phyloP scores from a whole-genome alignment of 1,140 invertebrate species.

The Calycopis cecrops region DNA sequence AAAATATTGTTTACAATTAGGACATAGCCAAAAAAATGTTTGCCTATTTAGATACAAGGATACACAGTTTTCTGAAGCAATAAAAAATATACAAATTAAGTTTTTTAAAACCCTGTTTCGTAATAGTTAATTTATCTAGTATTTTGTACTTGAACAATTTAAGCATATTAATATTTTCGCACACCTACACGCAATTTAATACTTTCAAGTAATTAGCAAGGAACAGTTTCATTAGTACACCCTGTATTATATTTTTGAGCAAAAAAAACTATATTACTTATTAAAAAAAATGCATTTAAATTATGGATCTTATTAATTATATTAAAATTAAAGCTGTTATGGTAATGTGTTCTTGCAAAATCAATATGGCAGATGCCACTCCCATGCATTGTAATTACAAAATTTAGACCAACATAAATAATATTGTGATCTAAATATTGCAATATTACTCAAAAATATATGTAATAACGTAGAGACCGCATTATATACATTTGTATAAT shows the following conservation, averaged over 20 bases:
- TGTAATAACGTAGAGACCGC: too few relatives aligned
- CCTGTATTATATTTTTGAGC: conserved; percentile 29
- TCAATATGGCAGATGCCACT: background rate
- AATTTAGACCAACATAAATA: too few relatives aligned
- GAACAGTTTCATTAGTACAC: conserved; percentile 33
- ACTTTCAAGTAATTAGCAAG: conserved; percentile 27
- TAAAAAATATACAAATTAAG: background rate
- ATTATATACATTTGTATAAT: too few relatives aligned
- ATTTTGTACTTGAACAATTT: too few relatives aligned
- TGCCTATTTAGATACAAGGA: too few relatives aligned
- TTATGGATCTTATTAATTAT: conserved; percentile 20
- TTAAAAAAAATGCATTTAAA: conserved; percentile 17
- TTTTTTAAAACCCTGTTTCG: too few relatives aligned
- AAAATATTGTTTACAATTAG: background rate
- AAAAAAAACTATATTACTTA: conserved; percentile 11
- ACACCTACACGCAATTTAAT: conserved; percentile 14
- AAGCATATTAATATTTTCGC: background rate
- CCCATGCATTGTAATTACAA: too few relatives aligned
- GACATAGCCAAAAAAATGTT: too few relatives aligned
- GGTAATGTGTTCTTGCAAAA: conserved; percentile 45
- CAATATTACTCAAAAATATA: too few relatives aligned
- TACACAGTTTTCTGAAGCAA: background rate
- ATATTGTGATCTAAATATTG: too few relatives aligned
- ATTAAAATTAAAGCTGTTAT: conserved; percentile 54
- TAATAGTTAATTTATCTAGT: too few relatives aligned